phyloP scores from a whole-genome alignment of 2,888 invertebrate genomes.

The Calliopum simillimum region DNA sequence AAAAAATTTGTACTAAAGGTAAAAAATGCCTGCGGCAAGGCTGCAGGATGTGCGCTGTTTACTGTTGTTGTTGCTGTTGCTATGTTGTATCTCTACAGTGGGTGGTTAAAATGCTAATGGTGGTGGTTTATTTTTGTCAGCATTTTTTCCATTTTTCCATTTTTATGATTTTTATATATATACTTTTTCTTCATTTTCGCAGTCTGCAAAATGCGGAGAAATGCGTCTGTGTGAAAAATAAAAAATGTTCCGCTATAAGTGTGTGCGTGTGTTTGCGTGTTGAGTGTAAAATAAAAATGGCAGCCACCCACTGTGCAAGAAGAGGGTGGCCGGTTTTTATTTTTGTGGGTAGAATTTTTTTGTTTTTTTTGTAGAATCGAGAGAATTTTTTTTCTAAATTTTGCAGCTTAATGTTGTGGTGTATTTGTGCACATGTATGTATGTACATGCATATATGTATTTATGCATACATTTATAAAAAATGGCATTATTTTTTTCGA shows the following conservation, averaged over 20 bases:
- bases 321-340: neutral
- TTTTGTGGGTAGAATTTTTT: no score
- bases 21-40: conserved; percentile 30
- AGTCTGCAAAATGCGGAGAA: conserved; percentile 28
- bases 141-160: conserved; percentile 3
- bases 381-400: no score
- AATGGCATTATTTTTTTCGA: no score
- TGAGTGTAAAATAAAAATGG: conserved; percentile 43
- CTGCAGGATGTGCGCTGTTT: conserved; percentile 22
- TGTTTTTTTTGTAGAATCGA: no score
- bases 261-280: conserved; percentile 24
- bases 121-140: conserved; percentile 27
- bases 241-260: neutral
- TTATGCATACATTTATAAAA: no score
- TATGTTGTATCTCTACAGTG: conserved; percentile 14
- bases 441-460: no score
- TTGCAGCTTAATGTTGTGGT: no score
- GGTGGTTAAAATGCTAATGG: conserved; percentile 40
- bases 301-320: conserved; percentile 16
- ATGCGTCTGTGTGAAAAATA: conserved; percentile 2
- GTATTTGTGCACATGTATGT: no score
- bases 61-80: conserved; percentile 25
- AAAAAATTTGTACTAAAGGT: neutral
- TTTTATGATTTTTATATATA: neutral
- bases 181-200: conserved; percentile 5